Conservation (phyloP, 2,113 vertebrate genomes). For the Oxygymnocypris stewartii region DNA sequence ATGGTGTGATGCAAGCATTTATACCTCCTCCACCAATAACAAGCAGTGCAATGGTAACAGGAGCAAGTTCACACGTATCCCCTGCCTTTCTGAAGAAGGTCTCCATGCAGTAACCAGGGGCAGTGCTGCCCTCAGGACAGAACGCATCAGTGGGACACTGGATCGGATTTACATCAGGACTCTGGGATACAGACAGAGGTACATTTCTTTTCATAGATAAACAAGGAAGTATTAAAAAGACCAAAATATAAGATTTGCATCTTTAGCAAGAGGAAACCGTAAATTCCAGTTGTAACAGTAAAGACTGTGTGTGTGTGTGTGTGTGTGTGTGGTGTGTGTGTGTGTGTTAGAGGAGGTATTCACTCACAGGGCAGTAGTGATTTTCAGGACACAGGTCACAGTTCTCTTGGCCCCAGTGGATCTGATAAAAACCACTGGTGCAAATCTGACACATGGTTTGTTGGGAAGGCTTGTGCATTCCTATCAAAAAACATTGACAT, state of each 20-base stretch:
- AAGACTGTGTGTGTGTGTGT: not conserved
- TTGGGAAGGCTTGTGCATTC: conserved; percentile 76
- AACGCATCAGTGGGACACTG: conserved; percentile 83
- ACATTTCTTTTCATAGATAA: not conserved
- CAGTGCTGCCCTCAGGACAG: conserved; percentile 80
- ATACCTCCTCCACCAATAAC: conserved; percentile 77
- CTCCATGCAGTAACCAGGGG: conserved; percentile 85
- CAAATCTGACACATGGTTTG: conserved; percentile 80
- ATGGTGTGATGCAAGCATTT: conserved; percentile 31
- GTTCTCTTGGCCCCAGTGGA: conserved; percentile 75
- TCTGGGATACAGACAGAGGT: conserved; percentile 66
- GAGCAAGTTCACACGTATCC: conserved; percentile 80
- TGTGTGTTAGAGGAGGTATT: not conserved
- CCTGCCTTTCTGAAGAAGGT: conserved; percentile 82
- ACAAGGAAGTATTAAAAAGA: not conserved
- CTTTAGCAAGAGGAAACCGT: not conserved
- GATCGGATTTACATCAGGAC: conserved; percentile 82
- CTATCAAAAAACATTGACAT: conserved; percentile 64
- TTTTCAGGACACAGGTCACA: conserved; percentile 83
- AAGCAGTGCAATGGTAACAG: conserved; percentile 78
- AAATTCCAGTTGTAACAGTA: not conserved
- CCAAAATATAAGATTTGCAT: not conserved
- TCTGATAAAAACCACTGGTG: conserved; percentile 78
- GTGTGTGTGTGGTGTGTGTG: no score
- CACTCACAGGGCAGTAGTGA: conserved; percentile 88